Conservation (phyloP, 2,113 vertebrate species). For the Apodemus sylvaticus region DNA sequence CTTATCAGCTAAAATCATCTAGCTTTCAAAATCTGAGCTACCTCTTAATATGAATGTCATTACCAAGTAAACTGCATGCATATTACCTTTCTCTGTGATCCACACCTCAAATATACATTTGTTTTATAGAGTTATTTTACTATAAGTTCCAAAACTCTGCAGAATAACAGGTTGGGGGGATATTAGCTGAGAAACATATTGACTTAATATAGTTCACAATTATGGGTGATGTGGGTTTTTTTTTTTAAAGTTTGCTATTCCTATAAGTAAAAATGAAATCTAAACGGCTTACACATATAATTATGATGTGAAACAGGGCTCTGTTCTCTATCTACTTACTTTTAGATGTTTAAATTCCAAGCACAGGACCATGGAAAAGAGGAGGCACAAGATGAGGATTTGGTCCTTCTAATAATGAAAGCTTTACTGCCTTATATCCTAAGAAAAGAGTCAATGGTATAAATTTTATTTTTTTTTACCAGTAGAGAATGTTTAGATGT, state of each 20-base stretch:
- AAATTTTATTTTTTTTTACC: neutral
- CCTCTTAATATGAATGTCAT: neutral
- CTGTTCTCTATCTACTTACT: neutral
- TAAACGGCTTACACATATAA: neutral
- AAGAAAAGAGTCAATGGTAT: neutral
- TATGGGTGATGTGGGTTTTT: neutral
- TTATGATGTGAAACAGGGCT: neutral
- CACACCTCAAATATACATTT: neutral
- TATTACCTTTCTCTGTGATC: neutral
- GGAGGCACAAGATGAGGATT: neutral
- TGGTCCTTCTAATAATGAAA: neutral
- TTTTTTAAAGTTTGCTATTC: neutral
- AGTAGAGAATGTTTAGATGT: neutral
- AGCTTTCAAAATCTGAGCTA: neutral
- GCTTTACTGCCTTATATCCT: neutral
- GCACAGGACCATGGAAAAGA: neutral
- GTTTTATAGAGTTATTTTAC: neutral
- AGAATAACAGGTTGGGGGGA: neutral
- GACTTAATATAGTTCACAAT: neutral
- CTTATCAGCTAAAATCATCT: neutral
- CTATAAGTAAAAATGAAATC: conserved; percentile 3
- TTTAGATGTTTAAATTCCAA: neutral
- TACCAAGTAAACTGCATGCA: neutral
- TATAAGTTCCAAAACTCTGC: neutral
- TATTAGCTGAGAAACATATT: neutral